phyloP scores from a whole-genome alignment of 2,797 vertebrate genomes.

The Scomberomorus guttatus region DNA sequence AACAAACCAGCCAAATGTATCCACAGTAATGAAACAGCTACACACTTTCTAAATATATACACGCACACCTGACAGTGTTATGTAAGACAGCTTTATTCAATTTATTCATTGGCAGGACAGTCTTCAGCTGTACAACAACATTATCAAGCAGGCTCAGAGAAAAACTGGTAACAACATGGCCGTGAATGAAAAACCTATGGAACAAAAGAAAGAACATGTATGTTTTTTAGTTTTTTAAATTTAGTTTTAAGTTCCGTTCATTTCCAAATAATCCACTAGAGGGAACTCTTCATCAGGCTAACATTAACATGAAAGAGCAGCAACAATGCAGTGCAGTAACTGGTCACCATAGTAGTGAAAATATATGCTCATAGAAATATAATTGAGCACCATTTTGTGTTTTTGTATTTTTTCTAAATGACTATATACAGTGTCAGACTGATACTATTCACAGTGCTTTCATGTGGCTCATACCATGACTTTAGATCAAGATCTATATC shows the following conservation, averaged over 20 bases:
- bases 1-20: not conserved
- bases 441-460: not conserved
- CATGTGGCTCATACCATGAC: not conserved
- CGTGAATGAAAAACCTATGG: not conserved
- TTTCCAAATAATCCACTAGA: conserved; percentile 66
- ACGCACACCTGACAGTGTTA: not conserved
- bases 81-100: conserved; percentile 18
- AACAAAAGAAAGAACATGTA: not conserved
- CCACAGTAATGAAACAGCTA: not conserved
- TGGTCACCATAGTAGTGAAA: not conserved
- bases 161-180: not conserved
- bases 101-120: not conserved
- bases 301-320: not conserved
- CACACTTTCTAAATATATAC: not conserved
- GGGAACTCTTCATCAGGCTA: conserved; percentile 60
- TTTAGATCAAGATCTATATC: not conserved
- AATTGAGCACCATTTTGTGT: not conserved
- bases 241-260: not conserved
- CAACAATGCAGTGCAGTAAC: not conserved
- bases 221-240: not conserved
- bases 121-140: not conserved
- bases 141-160: conserved; percentile 6
- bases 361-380: conserved; percentile 13
- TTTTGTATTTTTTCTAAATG: not conserved
- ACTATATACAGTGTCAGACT: not conserved